These are phyloP conservation scores for Chrysolina oricalcia DNA, from an alignment of 2,888 invertebrate genomes.

Conservation along the genomic window DNA sequence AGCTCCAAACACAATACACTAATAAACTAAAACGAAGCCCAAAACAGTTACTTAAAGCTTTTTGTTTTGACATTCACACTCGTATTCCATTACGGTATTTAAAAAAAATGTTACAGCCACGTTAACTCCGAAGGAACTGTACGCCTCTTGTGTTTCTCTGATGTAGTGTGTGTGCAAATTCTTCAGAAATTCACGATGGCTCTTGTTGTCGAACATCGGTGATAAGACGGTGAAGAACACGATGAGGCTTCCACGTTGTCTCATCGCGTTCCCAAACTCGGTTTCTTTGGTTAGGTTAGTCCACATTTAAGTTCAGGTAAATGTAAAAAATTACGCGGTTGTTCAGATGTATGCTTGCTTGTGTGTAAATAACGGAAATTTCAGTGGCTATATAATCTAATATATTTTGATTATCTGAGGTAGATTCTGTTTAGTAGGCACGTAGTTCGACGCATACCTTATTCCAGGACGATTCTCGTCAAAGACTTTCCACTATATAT, in stretches of 20 bases:
- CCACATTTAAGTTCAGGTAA: constrained; percentile 33
- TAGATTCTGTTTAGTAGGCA: constrained; percentile 70
- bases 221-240: neutral
- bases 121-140: constrained; percentile 66
- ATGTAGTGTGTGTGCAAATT: constrained; percentile 51
- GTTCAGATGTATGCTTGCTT: constrained; percentile 56
- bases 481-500: constrained; percentile 66
- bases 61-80: constrained; percentile 64
- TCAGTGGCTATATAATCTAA: constrained; percentile 68
- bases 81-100: constrained; percentile 50
- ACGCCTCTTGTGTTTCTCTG: constrained; percentile 54
- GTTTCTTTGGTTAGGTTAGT: constrained; percentile 48
- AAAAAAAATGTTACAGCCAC: constrained; percentile 69
- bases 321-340: constrained; percentile 36
- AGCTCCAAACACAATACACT: constrained; percentile 39
- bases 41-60: constrained; percentile 57
- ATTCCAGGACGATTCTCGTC: constrained; percentile 65
- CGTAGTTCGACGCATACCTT: constrained; percentile 68
- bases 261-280: neutral
- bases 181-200: constrained; percentile 47
- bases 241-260: neutral
- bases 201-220: constrained; percentile 42
- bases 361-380: constrained; percentile 69
- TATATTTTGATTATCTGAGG: constrained; percentile 72
- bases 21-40: constrained; percentile 40